phyloP scores from a whole-genome alignment of 64 coral and sea anemone genomes.

The Montipora capricornis region DNA sequence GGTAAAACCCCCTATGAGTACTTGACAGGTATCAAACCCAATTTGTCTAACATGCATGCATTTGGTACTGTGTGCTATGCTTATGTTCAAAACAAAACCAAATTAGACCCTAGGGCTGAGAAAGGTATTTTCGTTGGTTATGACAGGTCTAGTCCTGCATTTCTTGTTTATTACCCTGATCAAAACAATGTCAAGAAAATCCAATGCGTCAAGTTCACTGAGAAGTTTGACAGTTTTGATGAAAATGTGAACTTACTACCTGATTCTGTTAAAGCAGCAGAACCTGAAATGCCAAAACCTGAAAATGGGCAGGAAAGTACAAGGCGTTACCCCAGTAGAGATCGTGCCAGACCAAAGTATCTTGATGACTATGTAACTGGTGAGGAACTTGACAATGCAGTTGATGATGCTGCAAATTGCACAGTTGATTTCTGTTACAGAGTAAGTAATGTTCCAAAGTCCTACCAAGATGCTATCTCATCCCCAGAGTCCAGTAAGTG shows the following conservation, averaged over 20 bases:
- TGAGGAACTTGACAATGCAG: too few relatives aligned
- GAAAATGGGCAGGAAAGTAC: neutral
- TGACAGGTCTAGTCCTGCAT: conserved; percentile 55
- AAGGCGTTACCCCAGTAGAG: neutral
- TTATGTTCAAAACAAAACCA: too few relatives aligned
- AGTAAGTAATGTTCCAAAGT: conserved; percentile 22
- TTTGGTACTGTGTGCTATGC: too few relatives aligned
- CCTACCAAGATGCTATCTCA: conserved; percentile 51
- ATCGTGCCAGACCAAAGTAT: neutral
- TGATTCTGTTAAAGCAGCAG: neutral
- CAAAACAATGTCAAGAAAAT: neutral
- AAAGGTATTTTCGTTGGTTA: conserved; percentile 50
- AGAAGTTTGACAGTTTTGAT: conserved; percentile 3
- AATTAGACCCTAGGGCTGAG: too few relatives aligned
- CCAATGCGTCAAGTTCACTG: conserved; percentile 20
- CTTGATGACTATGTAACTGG: too few relatives aligned
- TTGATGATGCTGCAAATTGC: too few relatives aligned
- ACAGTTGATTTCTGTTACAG: conserved; percentile 58
- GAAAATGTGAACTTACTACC: neutral
- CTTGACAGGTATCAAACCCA: neutral
- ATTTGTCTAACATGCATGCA: conserved; percentile 51
- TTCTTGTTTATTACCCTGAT: conserved; percentile 69
- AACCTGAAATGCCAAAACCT: neutral
- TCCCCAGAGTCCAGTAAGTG: neutral
- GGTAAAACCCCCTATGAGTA: neutral